These are phyloP conservation scores for Hypothenemus hampei DNA, from an alignment of 1,140 invertebrate genomes.

Conservation along the genomic window DNA sequence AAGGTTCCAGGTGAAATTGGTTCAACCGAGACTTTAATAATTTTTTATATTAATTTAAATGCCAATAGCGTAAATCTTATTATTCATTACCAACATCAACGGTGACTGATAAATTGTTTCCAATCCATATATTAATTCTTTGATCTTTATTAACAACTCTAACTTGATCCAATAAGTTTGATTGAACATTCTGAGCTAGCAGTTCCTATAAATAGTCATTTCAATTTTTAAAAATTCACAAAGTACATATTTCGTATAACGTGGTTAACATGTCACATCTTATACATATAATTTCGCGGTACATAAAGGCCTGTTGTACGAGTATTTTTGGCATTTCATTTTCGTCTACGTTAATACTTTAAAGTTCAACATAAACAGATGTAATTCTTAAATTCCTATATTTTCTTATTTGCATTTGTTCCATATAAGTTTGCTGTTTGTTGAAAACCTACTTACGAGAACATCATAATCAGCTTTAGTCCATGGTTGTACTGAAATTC, in stretches of 20 bases:
- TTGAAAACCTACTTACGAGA: conserved; percentile 36
- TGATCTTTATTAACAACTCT: conserved; percentile 50
- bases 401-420: too few relatives aligned
- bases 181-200: conserved; percentile 51
- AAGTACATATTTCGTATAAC: background rate
- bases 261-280: background rate
- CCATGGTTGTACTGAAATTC: conserved; percentile 34
- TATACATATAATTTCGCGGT: too few relatives aligned
- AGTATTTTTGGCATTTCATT: too few relatives aligned
- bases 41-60: background rate
- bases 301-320: too few relatives aligned
- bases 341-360: too few relatives aligned
- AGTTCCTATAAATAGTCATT: conserved; percentile 47
- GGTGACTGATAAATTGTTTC: conserved; percentile 47
- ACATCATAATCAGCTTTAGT: conserved; percentile 39
- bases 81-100: conserved; percentile 47
- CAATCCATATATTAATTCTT: conserved; percentile 55
- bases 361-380: too few relatives aligned
- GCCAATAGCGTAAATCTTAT: background rate
- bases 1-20: conserved; percentile 37
- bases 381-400: too few relatives aligned
- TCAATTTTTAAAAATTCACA: background rate
- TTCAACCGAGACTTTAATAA: conserved; percentile 24
- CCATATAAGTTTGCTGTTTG: too few relatives aligned
- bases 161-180: conserved; percentile 52